Conservation (phyloP, 2,797 vertebrate species). For the Rhinichthys osculus region DNA sequence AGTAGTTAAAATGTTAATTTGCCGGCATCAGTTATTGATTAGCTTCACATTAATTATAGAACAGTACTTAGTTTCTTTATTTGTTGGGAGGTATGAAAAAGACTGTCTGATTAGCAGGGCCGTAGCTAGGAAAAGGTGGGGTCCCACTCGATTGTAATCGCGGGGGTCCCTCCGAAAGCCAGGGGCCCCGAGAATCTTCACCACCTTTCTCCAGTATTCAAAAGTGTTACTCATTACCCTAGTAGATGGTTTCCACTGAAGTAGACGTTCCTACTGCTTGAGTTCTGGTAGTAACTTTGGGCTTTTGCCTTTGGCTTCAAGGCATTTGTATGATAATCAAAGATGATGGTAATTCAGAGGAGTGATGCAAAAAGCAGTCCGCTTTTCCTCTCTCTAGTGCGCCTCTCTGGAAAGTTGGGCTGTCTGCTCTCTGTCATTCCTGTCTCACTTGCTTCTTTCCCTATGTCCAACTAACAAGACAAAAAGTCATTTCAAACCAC, state of each 20-base stretch:
- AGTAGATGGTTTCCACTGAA: background rate
- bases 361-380: conserved; percentile 45
- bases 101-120: no score
- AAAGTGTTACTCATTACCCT: background rate
- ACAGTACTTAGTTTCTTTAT: no score
- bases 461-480: conserved; percentile 48
- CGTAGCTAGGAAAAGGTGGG: no score
- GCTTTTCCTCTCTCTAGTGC: conserved; percentile 13
- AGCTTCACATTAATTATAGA: no score
- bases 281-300: background rate
- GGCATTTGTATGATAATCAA: conserved; percentile 37
- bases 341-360: conserved; percentile 43
- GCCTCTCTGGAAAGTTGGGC: conserved; percentile 39
- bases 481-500: conserved; percentile 48
- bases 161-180: no score
- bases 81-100: no score
- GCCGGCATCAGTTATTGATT: no score
- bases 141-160: no score
- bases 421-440: conserved; percentile 37
- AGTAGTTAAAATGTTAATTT: no score
- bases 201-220: background rate
- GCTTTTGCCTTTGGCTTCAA: background rate
- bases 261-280: background rate
- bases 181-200: no score
- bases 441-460: conserved; percentile 29